A percentile compares a stretch with the other conserved stretches of the same genome.
phyloP scores from a whole-genome alignment of 2,113 vertebrate genomes.

The Hassar affinis region DNA sequence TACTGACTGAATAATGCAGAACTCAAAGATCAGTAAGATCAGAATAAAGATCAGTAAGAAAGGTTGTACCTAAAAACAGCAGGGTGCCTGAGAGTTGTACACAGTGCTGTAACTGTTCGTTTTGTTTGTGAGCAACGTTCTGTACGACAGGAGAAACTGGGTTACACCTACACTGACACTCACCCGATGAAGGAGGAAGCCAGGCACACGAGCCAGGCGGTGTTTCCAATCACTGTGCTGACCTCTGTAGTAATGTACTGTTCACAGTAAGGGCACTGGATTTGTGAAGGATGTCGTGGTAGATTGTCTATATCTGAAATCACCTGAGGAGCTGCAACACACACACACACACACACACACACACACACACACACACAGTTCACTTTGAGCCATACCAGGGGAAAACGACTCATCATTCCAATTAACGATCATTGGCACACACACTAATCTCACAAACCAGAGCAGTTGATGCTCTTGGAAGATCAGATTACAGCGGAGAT shows the following conservation, averaged over 20 bases:
- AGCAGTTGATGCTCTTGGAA: neutral
- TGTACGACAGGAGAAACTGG: too few relatives aligned
- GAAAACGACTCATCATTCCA: too few relatives aligned
- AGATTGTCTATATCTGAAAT: conserved; percentile 59
- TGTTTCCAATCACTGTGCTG: conserved; percentile 38
- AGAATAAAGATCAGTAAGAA: too few relatives aligned
- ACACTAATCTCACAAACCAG: neutral
- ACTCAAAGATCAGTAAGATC: too few relatives aligned
- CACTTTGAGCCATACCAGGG: neutral
- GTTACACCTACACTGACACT: conserved; percentile 2
- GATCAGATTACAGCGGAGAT: neutral
- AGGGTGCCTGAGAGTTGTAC: too few relatives aligned
- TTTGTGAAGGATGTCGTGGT: conserved; percentile 52
- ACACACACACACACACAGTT: neutral
- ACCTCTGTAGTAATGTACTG: conserved; percentile 65
- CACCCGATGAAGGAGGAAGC: conserved; percentile 59
- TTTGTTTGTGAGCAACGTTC: neutral
- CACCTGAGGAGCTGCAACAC: conserved; percentile 64
- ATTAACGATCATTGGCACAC: neutral
- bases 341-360: conserved; percentile 24
- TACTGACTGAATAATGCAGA: too few relatives aligned
- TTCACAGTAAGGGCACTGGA: conserved; percentile 66
- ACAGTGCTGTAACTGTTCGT: too few relatives aligned
- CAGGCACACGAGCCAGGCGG: conserved; percentile 63
- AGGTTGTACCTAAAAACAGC: too few relatives aligned